phyloP scores from a whole-genome alignment of 2,113 vertebrate species.

The Melanerpes aurifrons region DNA sequence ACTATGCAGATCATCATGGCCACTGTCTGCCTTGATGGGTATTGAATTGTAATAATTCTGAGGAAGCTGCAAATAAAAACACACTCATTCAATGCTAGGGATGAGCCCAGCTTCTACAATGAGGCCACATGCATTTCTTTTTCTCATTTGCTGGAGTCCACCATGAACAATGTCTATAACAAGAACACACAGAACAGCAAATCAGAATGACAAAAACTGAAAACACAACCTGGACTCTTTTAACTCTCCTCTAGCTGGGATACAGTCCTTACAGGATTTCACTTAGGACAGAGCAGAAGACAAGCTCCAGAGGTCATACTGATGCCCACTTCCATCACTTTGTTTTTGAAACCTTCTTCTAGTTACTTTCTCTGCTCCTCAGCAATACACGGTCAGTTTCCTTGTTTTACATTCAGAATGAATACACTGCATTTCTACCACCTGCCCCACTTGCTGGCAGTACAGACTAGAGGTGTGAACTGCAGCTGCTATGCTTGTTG shows the following conservation, averaged over 20 bases:
- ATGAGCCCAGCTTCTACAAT: background rate
- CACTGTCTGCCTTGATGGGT: background rate
- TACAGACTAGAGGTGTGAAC: too few species aligned
- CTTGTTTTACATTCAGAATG: background rate
- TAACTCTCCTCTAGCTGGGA: background rate
- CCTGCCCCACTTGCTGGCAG: background rate
- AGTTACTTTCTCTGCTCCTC: background rate
- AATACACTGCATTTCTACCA: background rate
- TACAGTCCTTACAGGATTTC: background rate
- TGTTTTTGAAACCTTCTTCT: background rate
- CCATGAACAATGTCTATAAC: background rate
- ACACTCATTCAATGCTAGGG: background rate
- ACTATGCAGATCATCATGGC: fast-evolving
- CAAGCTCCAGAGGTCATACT: background rate
- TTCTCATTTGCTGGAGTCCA: background rate
- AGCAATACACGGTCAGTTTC: background rate
- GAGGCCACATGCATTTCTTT: background rate
- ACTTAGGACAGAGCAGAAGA: background rate
- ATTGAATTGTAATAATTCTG: fast-evolving
- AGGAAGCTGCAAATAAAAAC: background rate
- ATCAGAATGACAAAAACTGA: background rate
- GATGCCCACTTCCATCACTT: fast-evolving
- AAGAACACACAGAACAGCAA: background rate
- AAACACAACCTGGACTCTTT: background rate
- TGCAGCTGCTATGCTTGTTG: background rate